Evolutionary conservation across 2,888 invertebrate genomes (phyloP), one percentile per base, ranked within the genome.

Genomic region (Cerceris ruficornis): DNA sequence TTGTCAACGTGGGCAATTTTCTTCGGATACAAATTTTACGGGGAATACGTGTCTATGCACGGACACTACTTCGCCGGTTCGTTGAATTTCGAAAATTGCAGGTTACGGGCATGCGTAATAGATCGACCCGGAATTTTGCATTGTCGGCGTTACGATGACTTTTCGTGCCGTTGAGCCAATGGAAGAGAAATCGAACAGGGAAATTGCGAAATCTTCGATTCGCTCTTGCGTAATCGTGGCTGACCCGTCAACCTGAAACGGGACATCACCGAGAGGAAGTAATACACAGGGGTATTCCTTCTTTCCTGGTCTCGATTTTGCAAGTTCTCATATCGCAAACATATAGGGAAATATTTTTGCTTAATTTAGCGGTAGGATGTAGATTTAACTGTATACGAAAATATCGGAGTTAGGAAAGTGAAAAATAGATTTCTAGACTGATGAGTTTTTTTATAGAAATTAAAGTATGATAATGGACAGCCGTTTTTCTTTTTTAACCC

Each of bases 161-260:
- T 61, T 42, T 52, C 46, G 28, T 49, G 2, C 52, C 1, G 52
- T 14, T 7, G n/a, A 2, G 42, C 4, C 41, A 39, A 62, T 58
- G 58, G 54, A 75, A n/a, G 60, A 69, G 69, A 65, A 75, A 74
- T 74, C 74, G 64, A 69, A 59, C 14, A 57, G 68, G 62, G 9
- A 54, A 15, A 11, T 75, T 75, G 65, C 74, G 9, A 75, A 64
- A 75, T 41, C 54, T 7, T 49, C 69, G 54, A 65, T 69, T 69
- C 13, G 14, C 41, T n/a, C 8, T 69, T 69, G 55, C 54, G 28
- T 41, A 65, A 75, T 42, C 50, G 7, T 14, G 13, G 42, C 39
- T n/a, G 2, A 41, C 6, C 13, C 52, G 43, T 41, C 46, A 28
- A 2, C n/a, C 17, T n/a, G n/a, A 74, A 62, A 52, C 43, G 60